Percentiles rank a stretch among this genome's conserved stretches.
These are phyloP conservation scores for Sander vitreus DNA, from an alignment of 2,113 vertebrate species.

Conservation along the genomic window DNA sequence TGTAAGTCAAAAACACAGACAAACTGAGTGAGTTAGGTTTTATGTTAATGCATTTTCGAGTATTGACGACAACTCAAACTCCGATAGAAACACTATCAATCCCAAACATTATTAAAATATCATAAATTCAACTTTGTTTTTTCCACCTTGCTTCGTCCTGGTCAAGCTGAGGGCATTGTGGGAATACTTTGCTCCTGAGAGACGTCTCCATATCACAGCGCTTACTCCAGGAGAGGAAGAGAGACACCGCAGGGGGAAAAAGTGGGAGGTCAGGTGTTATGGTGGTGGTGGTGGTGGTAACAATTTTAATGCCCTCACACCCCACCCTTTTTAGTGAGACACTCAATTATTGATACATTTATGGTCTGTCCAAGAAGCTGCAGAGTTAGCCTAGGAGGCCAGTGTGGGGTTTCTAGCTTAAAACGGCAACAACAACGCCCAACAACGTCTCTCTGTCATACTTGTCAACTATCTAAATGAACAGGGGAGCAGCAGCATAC, in stretches of 20 bases:
- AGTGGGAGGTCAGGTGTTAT: neutral
- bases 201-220: slow-evolving; percentile 26
- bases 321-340: slow-evolving; percentile 59
- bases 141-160: neutral
- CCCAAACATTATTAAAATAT: neutral
- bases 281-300: slow-evolving; percentile 37
- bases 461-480: slow-evolving; percentile 57
- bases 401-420: slow-evolving; percentile 11
- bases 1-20: neutral
- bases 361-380: slow-evolving; percentile 56
- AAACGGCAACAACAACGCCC: slow-evolving; percentile 29
- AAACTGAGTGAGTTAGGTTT: neutral
- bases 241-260: slow-evolving; percentile 12
- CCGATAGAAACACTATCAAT: neutral
- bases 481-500: slow-evolving; percentile 36
- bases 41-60: neutral
- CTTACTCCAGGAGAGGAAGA: slow-evolving; percentile 28
- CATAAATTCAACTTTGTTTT: neutral
- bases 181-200: slow-evolving; percentile 34
- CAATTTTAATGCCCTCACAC: slow-evolving; percentile 68
- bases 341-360: slow-evolving; percentile 79
- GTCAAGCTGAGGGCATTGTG: slow-evolving; percentile 11
- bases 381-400: slow-evolving; percentile 42
- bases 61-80: neutral
- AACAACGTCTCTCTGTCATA: slow-evolving; percentile 10